A percentile compares a stretch with the other conserved stretches of the same genome.
Evolutionary conservation across 37 sponge, comb jelly and placozoan species (phyloP).

Genomic region (Mnemiopsis leidyi): DNA sequence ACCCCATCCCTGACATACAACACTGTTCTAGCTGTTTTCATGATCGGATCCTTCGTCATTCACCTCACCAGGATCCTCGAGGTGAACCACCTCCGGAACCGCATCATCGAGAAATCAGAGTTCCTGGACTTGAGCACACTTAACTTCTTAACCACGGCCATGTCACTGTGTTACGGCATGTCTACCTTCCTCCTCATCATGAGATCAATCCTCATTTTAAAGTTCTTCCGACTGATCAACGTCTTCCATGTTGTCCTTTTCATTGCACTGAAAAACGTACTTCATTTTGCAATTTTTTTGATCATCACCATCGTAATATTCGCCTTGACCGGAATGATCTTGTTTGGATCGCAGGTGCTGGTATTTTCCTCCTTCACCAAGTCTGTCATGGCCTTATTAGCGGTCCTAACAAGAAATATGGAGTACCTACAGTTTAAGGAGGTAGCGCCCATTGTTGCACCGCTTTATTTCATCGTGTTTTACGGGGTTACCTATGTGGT

Average conservation of each 20-base stretch:
- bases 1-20: conserved; percentile 58
- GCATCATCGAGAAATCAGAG: neutral
- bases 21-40: conserved; percentile 43
- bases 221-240: conserved; percentile 59
- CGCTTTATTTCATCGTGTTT: conserved; percentile 48
- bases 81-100: conserved; percentile 32
- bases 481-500: conserved; percentile 44
- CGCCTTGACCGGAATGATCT: conserved; percentile 38
- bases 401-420: conserved; percentile 44
- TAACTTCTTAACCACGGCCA: neutral
- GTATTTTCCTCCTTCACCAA: conserved; percentile 21
- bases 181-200: conserved; percentile 42
- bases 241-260: conserved; percentile 31
- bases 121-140: conserved; percentile 7
- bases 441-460: conserved; percentile 6
- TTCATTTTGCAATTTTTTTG: conserved; percentile 5
- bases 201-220: conserved; percentile 39
- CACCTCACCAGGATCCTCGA: conserved; percentile 37
- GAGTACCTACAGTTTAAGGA: conserved; percentile 37
- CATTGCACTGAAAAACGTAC: conserved; percentile 16
- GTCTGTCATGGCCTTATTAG: neutral
- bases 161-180: conserved; percentile 42
- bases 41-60: conserved; percentile 16
- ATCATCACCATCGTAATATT: conserved; percentile 47
- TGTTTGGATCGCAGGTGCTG: conserved; percentile 40